Conservation (phyloP, 2,113 vertebrate species). For the Paratilapia polleni region DNA sequence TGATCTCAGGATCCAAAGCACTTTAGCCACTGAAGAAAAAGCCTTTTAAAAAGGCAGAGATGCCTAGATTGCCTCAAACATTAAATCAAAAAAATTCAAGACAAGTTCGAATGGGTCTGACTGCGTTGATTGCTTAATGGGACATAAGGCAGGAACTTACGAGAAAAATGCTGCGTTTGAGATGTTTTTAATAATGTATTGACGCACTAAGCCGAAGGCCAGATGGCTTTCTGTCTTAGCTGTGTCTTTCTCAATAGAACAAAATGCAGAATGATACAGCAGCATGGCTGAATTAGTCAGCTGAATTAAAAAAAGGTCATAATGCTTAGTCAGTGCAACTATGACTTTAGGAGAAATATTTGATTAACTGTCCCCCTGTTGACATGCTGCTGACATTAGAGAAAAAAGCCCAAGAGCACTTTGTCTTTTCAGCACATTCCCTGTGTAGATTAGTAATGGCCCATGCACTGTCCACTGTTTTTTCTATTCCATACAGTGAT, state of each 20-base stretch:
- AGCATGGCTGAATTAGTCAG: conserved; percentile 49
- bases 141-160: conserved; percentile 15
- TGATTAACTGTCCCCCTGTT: conserved; percentile 49
- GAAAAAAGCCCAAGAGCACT: conserved; percentile 15
- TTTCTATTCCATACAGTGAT: background rate
- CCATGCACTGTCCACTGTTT: background rate
- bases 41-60: conserved; percentile 1
- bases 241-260: conserved; percentile 27
- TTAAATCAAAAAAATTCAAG: conserved; percentile 30
- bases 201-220: conserved; percentile 24
- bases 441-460: conserved; percentile 2
- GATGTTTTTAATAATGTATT: conserved; percentile 49
- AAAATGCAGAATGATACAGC: conserved; percentile 53
- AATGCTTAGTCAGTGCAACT: conserved; percentile 58
- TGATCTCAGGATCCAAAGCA: conserved; percentile 35
- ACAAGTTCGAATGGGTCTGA: conserved; percentile 39
- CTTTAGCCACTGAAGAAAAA: conserved; percentile 22
- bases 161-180: conserved; percentile 23
- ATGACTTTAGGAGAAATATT: conserved; percentile 64
- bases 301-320: conserved; percentile 57
- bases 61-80: conserved; percentile 1
- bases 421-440: conserved; percentile 38
- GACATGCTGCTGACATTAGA: conserved; percentile 56
- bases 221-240: conserved; percentile 24
- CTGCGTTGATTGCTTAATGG: conserved; percentile 41